These are phyloP conservation scores for Neuroscelio doddi DNA, from an alignment of 2,888 invertebrate species.

Conservation along the genomic window DNA sequence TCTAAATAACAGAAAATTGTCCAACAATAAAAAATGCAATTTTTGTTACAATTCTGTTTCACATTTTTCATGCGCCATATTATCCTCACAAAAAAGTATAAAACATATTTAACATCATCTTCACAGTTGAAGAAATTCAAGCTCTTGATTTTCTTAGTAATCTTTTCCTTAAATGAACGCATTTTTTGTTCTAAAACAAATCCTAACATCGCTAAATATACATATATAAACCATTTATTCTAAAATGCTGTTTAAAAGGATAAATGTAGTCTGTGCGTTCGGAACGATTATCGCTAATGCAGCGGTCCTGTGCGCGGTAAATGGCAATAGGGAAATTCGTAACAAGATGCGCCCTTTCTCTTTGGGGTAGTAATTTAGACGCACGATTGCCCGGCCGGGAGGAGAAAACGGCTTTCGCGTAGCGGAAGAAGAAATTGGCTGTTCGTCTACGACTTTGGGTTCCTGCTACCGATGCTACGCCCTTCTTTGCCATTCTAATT, in stretches of 20 bases:
- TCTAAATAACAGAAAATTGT: too few species aligned
- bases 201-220: too few species aligned
- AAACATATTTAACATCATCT: too few species aligned
- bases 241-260: slow-evolving; percentile 7
- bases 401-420: slow-evolving; percentile 11
- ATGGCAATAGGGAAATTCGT: slow-evolving; percentile 38
- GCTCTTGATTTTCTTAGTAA: too few species aligned
- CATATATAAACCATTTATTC: too few species aligned
- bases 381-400: slow-evolving; percentile 32
- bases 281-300: slow-evolving; percentile 40
- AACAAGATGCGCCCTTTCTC: slow-evolving; percentile 39
- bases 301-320: slow-evolving; percentile 16
- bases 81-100: too few species aligned
- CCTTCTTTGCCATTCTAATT: slow-evolving; percentile 48
- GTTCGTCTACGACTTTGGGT: slow-evolving; percentile 27
- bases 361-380: slow-evolving; percentile 36
- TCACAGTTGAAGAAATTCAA: too few species aligned
- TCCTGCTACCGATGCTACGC: slow-evolving; percentile 25
- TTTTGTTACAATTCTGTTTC: too few species aligned
- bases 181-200: too few species aligned
- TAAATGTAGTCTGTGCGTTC: slow-evolving; percentile 20
- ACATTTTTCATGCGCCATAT: too few species aligned
- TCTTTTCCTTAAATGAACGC: too few species aligned
- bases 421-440: slow-evolving; percentile 37
- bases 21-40: too few species aligned